Conservation (phyloP, 30 jellyfish, hydroid and myxozoan genomes). For the Aurelia sp. region DNA sequence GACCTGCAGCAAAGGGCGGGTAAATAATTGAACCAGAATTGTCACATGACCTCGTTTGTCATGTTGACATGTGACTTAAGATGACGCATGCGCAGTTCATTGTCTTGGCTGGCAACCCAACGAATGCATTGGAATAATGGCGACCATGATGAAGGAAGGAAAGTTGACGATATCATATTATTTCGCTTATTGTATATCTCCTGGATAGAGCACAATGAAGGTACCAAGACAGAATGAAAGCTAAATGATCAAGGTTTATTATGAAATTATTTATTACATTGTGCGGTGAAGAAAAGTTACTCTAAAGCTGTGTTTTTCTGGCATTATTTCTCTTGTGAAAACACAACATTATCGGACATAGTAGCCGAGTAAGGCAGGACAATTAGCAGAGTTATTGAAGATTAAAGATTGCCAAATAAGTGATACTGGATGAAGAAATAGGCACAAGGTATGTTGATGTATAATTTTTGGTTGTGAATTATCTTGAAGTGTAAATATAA, state of each 20-base stretch:
- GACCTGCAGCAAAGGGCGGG: background rate
- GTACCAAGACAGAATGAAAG: background rate
- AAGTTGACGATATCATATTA: slow-evolving; percentile 9
- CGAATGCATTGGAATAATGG: slow-evolving; percentile 70
- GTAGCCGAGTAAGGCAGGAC: too few species aligned
- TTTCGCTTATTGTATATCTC: slow-evolving; percentile 38
- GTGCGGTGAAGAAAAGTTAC: background rate
- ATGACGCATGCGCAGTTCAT: slow-evolving; percentile 68
- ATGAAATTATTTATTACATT: slow-evolving; percentile 29
- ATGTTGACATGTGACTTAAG: slow-evolving; percentile 75
- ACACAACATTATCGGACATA: too few species aligned
- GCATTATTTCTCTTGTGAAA: background rate
- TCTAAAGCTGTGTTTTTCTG: background rate
- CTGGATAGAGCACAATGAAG: slow-evolving; percentile 21
- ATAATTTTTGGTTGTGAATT: too few species aligned
- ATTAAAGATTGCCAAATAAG: too few species aligned
- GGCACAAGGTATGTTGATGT: too few species aligned
- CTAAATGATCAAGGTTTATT: slow-evolving; percentile 4
- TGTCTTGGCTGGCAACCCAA: slow-evolving; percentile 71
- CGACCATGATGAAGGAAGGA: slow-evolving; percentile 75
- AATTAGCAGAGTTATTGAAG: too few species aligned
- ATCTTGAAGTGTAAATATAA: too few species aligned
- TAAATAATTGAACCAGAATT: slow-evolving; percentile 19
- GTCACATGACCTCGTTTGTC: slow-evolving; percentile 71
- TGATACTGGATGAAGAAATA: too few species aligned